Percentiles rank a stretch among this genome's conserved stretches.
phyloP scores from a whole-genome alignment of 2,888 invertebrate genomes.

The Callosobruchus maculatus region DNA sequence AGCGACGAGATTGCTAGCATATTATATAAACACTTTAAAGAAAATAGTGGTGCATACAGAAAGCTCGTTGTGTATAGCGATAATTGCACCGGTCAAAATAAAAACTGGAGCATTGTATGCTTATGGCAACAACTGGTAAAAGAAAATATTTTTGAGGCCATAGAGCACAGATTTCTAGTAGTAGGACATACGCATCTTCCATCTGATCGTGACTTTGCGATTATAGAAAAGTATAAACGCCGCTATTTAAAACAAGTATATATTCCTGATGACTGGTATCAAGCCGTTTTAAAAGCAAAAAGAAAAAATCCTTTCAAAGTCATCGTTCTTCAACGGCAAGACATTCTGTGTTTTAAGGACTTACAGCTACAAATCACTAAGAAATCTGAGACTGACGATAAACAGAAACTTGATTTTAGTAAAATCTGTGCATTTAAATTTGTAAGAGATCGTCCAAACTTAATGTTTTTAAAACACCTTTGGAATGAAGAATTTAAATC shows the following conservation, averaged over 20 bases:
- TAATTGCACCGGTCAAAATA: constrained; percentile 20
- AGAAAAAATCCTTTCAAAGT: constrained; percentile 9
- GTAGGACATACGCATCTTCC: constrained; percentile 19
- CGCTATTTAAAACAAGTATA: background rate
- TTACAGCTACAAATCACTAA: constrained; percentile 1
- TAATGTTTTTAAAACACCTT: constrained; percentile 1
- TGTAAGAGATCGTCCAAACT: background rate
- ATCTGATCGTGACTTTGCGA: constrained; percentile 8
- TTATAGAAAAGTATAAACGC: constrained; percentile 14
- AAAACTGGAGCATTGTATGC: constrained; percentile 17
- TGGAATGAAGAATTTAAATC: constrained; percentile 1
- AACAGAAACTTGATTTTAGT: constrained; percentile 2
- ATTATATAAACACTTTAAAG: constrained; percentile 15
- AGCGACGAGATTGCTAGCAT: constrained; percentile 21
- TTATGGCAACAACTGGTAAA: constrained; percentile 18
- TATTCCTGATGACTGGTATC: constrained; percentile 5
- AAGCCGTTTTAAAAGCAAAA: constrained; percentile 8
- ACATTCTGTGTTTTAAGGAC: background rate
- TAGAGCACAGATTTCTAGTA: constrained; percentile 19
- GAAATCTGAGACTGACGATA: background rate
- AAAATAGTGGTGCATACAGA: constrained; percentile 6
- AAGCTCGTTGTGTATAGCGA: constrained; percentile 17
- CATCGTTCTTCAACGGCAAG: background rate
- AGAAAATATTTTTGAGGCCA: constrained; percentile 9
- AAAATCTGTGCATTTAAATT: background rate